Base-by-base conservation (phyloP, 2,888 invertebrate genomes). In the Esperia sulphurella region DNA sequence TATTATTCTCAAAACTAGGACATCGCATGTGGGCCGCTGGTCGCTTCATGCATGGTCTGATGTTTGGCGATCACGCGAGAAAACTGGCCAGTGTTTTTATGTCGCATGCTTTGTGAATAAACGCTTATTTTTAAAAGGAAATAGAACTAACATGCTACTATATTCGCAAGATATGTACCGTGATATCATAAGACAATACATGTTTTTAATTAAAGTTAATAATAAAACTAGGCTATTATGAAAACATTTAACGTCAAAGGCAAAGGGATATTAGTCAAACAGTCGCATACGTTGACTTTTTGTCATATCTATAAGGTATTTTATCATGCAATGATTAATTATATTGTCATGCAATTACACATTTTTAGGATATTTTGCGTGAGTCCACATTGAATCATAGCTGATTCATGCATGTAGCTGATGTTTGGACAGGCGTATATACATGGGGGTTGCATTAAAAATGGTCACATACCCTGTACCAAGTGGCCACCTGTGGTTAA, bases 401-500 rank as follows among this genome's bases (percentile, higher is more conserved):
- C 51, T 65, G 68, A 69, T 62, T 67, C 74, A 76, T 75, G 78
- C 76, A 52, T 46, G 4, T 9, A 7, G 39, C 46, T 46, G 43
- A 41, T 39, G 21, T 31, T 39, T 31, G 9, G 40, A 30, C 21
- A 21, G 21, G 21, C 21, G 21, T 21, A 8, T 35, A 35, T 35
- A 52, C 44, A 55, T 42, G 35, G 54, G 61, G 61, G 58, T 66
- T 65, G 65, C 63, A 60, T 63, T 58, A 68, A 71, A 70, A 71
- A 77, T 55, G 58, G 43, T 59, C 90, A 95, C 95, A 92, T 95
- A 96, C 95, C 95, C 95, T 93, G 93, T 94, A 96, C 95, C 96
- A 96, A 91, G 94, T 94, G 90, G 95, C 95, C 93, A 96, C 96
- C 95, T 96, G 93, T 76, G 82, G 74, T 82, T 75, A 58, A 68